Base-by-base conservation (phyloP, 2,113 vertebrate species). In the Daboia siamensis region DNA sequence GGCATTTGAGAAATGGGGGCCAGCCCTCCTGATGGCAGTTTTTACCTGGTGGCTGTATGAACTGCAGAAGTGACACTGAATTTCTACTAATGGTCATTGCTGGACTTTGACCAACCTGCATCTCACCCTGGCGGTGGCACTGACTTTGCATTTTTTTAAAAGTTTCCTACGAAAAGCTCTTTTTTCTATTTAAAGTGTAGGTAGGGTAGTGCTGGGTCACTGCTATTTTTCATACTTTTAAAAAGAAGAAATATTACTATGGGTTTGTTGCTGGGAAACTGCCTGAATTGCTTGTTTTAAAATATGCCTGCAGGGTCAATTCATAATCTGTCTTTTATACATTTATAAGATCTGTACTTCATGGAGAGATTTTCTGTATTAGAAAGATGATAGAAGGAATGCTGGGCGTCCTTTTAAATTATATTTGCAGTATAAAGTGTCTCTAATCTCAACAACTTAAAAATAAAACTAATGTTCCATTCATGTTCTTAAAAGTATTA, bases 141-240 rank as follows among this genome's bases (percentile, higher is more conserved):
- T 59, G 89, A 94, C n/a, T 90, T 92, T 54, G 92, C 96, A 94
- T 96, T 94, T 95, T 93, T 87, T 39, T 39, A 39, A 93, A 96
- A 93, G 87, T 93, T 94, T 90, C 94, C 94, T 94, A 93, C 93
- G 94, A 96, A 94, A 90, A 96, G 91, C 95, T 29, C 21, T 96
- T 96, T 59, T 96, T 95, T 94, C 94, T 97, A 97, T 97, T 97
- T 97, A 96, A 97, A 96, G 91, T 90, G 39, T 96, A 96, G 93
- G 39, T 96, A 96, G 93, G 96, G 94, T 95, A 97, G 97, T 97
- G 97, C 97, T 96, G 97, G 97, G 96, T 96, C 97, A 97, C 97
- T 96, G 94, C 95, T 96, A 91, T 96, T 93, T 93, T 96, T 94
- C 93, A 0, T 97, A 96, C 86, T 84, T 96, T 96, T 94, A 91